Base-by-base conservation (phyloP, 2,888 invertebrate species). In the Cabera pusaria region DNA sequence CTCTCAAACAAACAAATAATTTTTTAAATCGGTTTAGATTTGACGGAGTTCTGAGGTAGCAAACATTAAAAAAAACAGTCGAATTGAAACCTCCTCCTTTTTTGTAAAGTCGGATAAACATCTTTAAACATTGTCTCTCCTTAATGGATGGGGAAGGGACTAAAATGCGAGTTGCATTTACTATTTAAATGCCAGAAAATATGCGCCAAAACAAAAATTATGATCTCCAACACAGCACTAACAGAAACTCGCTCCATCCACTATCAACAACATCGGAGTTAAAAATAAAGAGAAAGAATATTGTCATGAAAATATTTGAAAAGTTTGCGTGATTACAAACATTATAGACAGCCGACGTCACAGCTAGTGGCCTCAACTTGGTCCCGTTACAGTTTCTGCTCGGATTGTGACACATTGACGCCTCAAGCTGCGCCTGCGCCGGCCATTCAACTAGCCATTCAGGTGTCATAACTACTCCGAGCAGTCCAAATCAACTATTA, bases 361-460 rank as follows among this genome's bases (percentile, higher is more conserved):
- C 16, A 28, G 9, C 27, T 8, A 28, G 26, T 44, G 36, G 25
- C 39, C 33, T 32, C 32, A 31, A 24, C 27, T 14, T 10, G 26
- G 25, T 44, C 34, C 44, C 48, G 48, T 48, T 48, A 44, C 19
- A 12, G 21, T 6, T 14, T n/a, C 19, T 17, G 22, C 18, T 35
- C 18, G 26, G 22, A 29, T 35, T 36, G 41, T 42, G 41, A 42
- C 41, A 42, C 41, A 42, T 42, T 31, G 10, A 14, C 18, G 35
- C 35, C 41, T 8, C 21, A 9, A 24, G 39, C 33, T 14, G 8
- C 19, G 12, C 33, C 18, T 7, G 14, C 9, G 1, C 23, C 9
- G 27, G 22, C 39, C 39, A 27, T 32, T 39, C 39, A 33, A 11
- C 14, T 14, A 14, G 14, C 40, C 34, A 41, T 35, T 42, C 31